phyloP scores from a whole-genome alignment of 2,113 vertebrate genomes.

The Ophthalmolycus amberensis region DNA sequence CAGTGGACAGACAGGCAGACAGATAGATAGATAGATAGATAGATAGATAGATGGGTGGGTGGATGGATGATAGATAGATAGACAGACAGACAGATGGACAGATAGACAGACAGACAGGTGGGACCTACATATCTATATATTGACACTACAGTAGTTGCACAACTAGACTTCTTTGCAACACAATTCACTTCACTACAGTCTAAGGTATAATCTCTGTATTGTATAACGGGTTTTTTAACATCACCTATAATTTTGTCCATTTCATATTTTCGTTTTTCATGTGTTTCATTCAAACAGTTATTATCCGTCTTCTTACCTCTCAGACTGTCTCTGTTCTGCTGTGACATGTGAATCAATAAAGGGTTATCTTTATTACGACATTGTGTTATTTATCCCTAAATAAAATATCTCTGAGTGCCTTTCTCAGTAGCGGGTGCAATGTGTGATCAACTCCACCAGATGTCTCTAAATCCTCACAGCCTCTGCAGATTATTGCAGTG shows the following conservation, averaged over 20 bases:
- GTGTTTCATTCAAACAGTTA: background rate
- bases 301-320: background rate
- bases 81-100: background rate
- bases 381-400: background rate
- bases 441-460: constrained; percentile 37
- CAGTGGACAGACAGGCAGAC: too few species aligned
- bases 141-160: too few species aligned
- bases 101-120: background rate
- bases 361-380: background rate
- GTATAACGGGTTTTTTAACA: background rate
- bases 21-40: background rate
- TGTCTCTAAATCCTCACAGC: constrained; percentile 25
- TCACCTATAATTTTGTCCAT: background rate
- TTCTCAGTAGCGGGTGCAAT: background rate
- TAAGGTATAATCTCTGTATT: background rate
- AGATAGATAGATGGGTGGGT: background rate
- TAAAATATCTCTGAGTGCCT: background rate
- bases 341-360: background rate
- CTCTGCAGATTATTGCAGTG: background rate
- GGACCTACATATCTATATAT: too few species aligned
- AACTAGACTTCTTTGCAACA: too few species aligned
- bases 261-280: background rate
- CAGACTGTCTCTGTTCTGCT: background rate
- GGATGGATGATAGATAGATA: background rate
- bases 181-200: too few species aligned